Base-by-base conservation (phyloP, 2,113 vertebrate genomes). In the Pachypanchax playfairii region DNA sequence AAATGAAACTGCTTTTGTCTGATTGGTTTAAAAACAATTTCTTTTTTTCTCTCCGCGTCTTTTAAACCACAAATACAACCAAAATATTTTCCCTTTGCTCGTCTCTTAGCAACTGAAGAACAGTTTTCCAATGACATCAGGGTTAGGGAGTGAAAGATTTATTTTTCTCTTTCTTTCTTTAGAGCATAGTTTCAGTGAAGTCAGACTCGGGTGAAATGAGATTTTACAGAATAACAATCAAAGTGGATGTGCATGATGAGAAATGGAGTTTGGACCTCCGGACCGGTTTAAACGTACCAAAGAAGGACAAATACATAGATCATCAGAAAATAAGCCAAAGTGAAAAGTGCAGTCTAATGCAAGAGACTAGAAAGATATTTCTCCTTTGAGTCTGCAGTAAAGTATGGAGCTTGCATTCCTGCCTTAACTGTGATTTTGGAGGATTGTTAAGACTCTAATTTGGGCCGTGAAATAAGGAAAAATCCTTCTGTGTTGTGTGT, bases 91-190 rank as follows among this genome's bases (percentile, higher is more conserved):
- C 76, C 77, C 84, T 89, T 68, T 55, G 71, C 65, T 62, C 21
- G 90, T 92, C 83, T 79, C 90, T 86, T 90, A 93, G 90, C 90
- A 91, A 92, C 90, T 54, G 77, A 77, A 82, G 85, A 88, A 85
- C 84, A 77, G 79, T 88, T 91, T 92, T 91, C 90, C 87, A 85
- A 75, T 90, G 91, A 90, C 84, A 85, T 90, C 88, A 88, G 77
- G 79, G 83, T 68, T n/a, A 71, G 48, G 61, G 77, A 72, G 79
- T n/a, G 61, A 84, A 64, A 61, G 67, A 29, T 52, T 26, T 31
- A 71, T 75, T 65, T 78, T 57, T 61, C 36, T 56, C 17, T n/a
- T 15, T 21, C 28, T 52, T 43, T 78, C 56, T 74, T 58, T 53
- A 73, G 52, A 67, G 65, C 65, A 52, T 63, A 72, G 57, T 77